These are phyloP conservation scores for Plebejus melissa DNA, from an alignment of 2,888 invertebrate genomes.

Conservation along the genomic window DNA sequence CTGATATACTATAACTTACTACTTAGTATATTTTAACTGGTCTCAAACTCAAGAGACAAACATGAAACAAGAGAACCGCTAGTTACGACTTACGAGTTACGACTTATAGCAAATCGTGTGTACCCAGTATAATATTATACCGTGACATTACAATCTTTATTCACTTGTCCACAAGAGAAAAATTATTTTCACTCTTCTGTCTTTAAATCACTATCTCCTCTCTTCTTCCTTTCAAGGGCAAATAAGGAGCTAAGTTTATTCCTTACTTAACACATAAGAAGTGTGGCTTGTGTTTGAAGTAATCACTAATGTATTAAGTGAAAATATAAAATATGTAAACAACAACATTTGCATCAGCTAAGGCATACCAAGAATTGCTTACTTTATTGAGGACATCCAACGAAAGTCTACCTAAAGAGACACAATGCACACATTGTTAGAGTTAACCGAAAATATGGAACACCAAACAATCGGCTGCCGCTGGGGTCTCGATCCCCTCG, in stretches of 20 bases:
- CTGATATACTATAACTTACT: background rate
- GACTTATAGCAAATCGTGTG: too few relatives aligned
- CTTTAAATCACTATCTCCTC: background rate
- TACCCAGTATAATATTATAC: too few relatives aligned
- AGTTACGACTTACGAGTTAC: too few relatives aligned
- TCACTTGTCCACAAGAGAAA: background rate
- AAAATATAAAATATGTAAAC: background rate
- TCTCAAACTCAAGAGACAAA: too few relatives aligned
- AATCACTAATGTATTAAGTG: background rate
- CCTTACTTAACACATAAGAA: too few relatives aligned
- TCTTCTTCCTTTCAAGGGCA: background rate
- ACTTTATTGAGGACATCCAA: background rate
- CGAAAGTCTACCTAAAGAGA: background rate
- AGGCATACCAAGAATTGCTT: too few relatives aligned
- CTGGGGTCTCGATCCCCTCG: slow-evolving; percentile 1
- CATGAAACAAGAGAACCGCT: too few relatives aligned
- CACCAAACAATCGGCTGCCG: background rate
- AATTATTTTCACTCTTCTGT: too few relatives aligned
- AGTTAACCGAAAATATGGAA: background rate
- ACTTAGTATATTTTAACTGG: too few relatives aligned
- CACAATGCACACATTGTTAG: slow-evolving; percentile 2
- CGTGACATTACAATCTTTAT: background rate
- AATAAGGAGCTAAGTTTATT: too few relatives aligned
- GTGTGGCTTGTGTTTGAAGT: background rate
- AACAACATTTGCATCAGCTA: background rate